These are phyloP conservation scores for Parotocinclus haroldoi DNA, from an alignment of 2,797 vertebrate genomes.

Conservation along the genomic window DNA sequence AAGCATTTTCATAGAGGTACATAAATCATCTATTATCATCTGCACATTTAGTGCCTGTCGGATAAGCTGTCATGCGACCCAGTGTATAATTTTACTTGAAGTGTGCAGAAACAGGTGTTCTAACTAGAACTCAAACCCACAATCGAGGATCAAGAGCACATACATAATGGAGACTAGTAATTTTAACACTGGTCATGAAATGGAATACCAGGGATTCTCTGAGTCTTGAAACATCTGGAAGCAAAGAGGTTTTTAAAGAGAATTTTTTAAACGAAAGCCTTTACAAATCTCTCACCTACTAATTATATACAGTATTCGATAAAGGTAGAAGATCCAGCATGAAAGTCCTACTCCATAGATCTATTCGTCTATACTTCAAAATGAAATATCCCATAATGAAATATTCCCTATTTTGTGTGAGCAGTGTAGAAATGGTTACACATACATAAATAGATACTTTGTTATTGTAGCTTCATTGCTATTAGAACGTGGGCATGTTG, in stretches of 20 bases:
- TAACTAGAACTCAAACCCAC: conserved; percentile 61
- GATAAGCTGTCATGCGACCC: conserved; percentile 49
- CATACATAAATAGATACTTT: too few species aligned
- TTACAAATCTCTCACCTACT: too few species aligned
- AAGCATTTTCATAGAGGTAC: conserved; percentile 22
- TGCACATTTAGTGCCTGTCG: conserved; percentile 51
- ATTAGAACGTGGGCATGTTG: too few species aligned
- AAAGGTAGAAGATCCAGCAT: too few species aligned
- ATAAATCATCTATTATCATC: conserved; percentile 62
- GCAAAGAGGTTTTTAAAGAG: conserved; percentile 34
- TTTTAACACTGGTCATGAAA: conserved; percentile 60
- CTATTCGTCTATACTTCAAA: too few species aligned
- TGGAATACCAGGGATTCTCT: conserved; percentile 63
- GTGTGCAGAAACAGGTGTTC: conserved; percentile 69
- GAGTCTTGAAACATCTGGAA: conserved; percentile 74
- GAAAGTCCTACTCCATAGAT: too few species aligned
- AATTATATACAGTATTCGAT: too few species aligned
- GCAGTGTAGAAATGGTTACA: too few species aligned
- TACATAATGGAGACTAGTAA: conserved; percentile 61
- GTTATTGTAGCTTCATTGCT: too few species aligned
- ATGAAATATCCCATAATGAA: too few species aligned
- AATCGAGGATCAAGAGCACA: conserved; percentile 60
- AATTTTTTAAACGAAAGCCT: background rate
- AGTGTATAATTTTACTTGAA: conserved; percentile 68
- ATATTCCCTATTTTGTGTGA: too few species aligned